Evolutionary conservation across 2,113 vertebrate genomes (phyloP).

Genomic region (Eleginops maclovinus): DNA sequence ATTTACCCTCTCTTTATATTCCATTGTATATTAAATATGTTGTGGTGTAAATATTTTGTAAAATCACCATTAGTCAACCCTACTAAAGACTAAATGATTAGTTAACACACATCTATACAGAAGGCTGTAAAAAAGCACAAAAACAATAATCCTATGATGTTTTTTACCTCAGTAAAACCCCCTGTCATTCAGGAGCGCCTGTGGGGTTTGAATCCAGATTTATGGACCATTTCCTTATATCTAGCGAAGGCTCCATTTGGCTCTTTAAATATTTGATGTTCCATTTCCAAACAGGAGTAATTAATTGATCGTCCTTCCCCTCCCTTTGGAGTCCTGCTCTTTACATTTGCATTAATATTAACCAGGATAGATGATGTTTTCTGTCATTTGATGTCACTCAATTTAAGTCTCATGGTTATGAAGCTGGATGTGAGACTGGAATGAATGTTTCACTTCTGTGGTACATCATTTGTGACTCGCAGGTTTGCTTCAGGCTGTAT

Average conservation of each 20-base stretch:
- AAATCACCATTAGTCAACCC: no score
- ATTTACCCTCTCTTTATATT: no score
- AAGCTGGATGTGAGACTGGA: not conserved
- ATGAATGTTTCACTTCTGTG: conserved; percentile 23
- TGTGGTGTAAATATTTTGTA: no score
- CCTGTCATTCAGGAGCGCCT: not conserved
- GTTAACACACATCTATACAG: not conserved
- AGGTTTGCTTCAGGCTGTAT: not conserved
- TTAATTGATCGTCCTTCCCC: not conserved
- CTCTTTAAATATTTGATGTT: conserved; percentile 12
- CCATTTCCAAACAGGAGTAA: conserved; percentile 7
- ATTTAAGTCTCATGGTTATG: not conserved
- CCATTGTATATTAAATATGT: no score
- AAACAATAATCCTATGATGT: not conserved
- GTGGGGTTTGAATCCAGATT: not conserved
- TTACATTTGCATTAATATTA: conserved; percentile 16
- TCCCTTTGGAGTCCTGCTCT: not conserved
- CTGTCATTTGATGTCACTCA: conserved; percentile 23
- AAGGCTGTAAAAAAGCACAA: not conserved
- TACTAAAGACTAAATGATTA: not conserved
- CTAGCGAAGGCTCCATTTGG: not conserved
- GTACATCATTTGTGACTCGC: not conserved
- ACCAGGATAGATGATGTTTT: not conserved
- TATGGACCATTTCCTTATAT: not conserved
- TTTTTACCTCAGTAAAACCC: not conserved